Evolutionary conservation across 37 sponge, comb jelly and placozoan species (phyloP).

Genomic region (Hexactinellida sp.): DNA sequence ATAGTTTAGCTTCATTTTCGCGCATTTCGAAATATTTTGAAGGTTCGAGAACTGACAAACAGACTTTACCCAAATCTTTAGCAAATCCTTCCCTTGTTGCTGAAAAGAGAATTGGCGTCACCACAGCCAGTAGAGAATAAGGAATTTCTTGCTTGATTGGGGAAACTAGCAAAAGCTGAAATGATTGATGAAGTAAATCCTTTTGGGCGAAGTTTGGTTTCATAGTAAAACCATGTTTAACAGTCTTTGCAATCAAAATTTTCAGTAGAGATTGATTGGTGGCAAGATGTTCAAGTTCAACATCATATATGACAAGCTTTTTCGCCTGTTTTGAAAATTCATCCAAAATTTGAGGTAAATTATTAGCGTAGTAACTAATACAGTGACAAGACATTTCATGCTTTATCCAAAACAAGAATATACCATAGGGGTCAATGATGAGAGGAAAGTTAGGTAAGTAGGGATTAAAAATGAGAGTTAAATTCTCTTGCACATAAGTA

Average conservation of each 20-base stretch:
- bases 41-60: neutral
- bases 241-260: neutral
- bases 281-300: neutral
- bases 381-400: neutral
- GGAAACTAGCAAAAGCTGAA: neutral
- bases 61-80: neutral
- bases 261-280: neutral
- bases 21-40: neutral
- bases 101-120: neutral
- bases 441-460: neutral
- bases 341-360: neutral
- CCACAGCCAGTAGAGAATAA: neutral
- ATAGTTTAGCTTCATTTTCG: neutral
- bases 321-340: neutral
- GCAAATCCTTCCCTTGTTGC: neutral
- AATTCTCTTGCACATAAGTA: neutral
- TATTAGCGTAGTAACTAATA: neutral
- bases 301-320: constrained; percentile 11
- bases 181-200: neutral
- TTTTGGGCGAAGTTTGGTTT: neutral
- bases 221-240: neutral
- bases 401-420: neutral
- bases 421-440: neutral
- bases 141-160: neutral
- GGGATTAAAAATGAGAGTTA: neutral